Conservation (phyloP, 2,113 vertebrate genomes). For the Hydrolagus affinis region DNA sequence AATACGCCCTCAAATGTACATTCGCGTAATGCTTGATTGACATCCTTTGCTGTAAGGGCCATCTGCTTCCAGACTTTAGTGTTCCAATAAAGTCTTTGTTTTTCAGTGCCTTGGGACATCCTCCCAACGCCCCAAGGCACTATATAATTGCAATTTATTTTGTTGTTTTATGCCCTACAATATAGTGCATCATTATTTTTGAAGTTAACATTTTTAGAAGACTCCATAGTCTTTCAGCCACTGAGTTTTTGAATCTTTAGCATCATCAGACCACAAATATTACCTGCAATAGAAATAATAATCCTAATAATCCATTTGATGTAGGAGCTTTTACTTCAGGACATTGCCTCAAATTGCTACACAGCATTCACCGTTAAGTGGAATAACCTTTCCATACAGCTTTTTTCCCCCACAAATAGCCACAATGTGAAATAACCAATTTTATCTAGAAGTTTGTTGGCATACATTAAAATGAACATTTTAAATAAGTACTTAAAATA, state of each 20-base stretch:
- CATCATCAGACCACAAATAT: conserved; percentile 9
- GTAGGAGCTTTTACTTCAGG: no score
- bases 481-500: no score
- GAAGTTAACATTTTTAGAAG: no score
- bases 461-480: no score
- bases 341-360: no score
- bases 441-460: no score
- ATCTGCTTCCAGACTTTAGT: neutral
- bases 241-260: neutral
- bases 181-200: neutral
- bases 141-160: neutral
- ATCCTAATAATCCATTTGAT: neutral
- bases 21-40: neutral
- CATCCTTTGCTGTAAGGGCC: neutral
- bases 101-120: neutral
- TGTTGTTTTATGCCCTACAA: neutral
- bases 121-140: neutral
- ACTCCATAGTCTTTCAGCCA: neutral
- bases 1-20: neutral
- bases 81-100: neutral
- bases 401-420: no score
- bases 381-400: no score
- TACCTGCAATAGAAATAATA: neutral
- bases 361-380: no score
- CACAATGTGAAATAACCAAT: no score